These are phyloP conservation scores for Eupsilia transversa DNA, from an alignment of 2,888 invertebrate species.

Conservation along the genomic window DNA sequence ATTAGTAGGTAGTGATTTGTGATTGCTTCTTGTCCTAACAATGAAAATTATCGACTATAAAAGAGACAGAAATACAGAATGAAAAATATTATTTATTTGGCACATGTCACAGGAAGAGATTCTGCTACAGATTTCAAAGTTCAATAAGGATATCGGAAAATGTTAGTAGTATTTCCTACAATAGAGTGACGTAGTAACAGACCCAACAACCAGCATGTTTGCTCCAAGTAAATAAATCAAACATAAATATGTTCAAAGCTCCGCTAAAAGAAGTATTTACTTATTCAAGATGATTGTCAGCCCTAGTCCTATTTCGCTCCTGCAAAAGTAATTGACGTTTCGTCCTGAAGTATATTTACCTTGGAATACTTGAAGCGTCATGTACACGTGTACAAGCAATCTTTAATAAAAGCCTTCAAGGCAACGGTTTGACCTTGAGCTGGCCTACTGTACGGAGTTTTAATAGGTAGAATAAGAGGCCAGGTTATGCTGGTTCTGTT, in stretches of 20 bases:
- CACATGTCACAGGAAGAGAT: background rate
- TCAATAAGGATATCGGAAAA: background rate
- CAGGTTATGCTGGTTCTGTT: no score
- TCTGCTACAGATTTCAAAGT: background rate
- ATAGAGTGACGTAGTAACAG: background rate
- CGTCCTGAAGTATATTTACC: conserved; percentile 21
- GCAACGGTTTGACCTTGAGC: background rate
- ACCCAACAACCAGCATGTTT: background rate
- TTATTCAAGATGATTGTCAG: conserved; percentile 1
- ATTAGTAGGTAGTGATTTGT: background rate
- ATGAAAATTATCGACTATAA: no score
- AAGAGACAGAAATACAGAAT: no score
- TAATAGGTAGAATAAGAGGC: no score
- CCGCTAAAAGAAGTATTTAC: conserved; percentile 4
- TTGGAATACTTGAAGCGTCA: conserved; percentile 8
- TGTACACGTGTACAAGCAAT: background rate
- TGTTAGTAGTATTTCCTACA: background rate
- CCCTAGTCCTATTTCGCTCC: background rate
- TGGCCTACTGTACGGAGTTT: background rate
- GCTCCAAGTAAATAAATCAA: background rate
- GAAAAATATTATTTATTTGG: background rate
- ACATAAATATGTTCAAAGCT: background rate
- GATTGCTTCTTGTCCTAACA: background rate
- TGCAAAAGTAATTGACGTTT: conserved; percentile 25
- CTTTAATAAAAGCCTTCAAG: conserved; percentile 6